A percentile compares a stretch with the other conserved stretches of the same genome.
phyloP scores from a whole-genome alignment of 2,888 invertebrate genomes.

The Cryptus armator region DNA sequence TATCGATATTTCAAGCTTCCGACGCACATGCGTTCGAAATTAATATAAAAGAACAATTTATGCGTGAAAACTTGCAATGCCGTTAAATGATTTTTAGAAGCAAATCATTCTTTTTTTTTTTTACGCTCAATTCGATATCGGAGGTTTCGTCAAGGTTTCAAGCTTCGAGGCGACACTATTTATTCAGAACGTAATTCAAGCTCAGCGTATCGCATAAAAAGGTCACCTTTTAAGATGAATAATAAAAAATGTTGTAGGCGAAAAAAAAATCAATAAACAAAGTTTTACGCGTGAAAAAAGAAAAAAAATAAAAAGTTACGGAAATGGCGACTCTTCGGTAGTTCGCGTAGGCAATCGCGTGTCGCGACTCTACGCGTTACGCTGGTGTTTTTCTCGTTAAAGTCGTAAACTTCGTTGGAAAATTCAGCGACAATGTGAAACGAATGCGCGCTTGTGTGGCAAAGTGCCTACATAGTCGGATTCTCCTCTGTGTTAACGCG shows the following conservation, averaged over 20 bases:
- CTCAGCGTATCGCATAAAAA: not conserved
- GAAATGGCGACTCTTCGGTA: not conserved
- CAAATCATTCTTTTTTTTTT: too few relatives aligned
- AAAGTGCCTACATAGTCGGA: not conserved
- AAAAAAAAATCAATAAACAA: not conserved
- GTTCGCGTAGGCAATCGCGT: slow-evolving; percentile 1
- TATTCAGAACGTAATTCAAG: too few relatives aligned
- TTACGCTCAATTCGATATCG: too few relatives aligned
- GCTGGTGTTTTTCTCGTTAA: slow-evolving; percentile 21
- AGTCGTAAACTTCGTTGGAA: slow-evolving; percentile 52
- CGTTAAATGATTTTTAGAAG: too few relatives aligned
- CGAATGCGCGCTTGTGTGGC: not conserved
- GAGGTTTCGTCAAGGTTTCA: too few relatives aligned
- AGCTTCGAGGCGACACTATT: too few relatives aligned
- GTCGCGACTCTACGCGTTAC: not conserved
- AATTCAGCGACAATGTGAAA: slow-evolving; percentile 54
- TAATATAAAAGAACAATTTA: too few relatives aligned
- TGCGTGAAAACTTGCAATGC: too few relatives aligned
- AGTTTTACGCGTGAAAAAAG: not conserved
- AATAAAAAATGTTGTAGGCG: not conserved
- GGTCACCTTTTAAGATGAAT: not conserved
- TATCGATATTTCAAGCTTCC: too few relatives aligned
- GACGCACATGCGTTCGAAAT: too few relatives aligned
- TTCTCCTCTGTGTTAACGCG: not conserved
- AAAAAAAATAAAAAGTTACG: not conserved